These are phyloP conservation scores for Drosophila biarmipes DNA, from an alignment of 1,140 invertebrate species.

Conservation along the genomic window DNA sequence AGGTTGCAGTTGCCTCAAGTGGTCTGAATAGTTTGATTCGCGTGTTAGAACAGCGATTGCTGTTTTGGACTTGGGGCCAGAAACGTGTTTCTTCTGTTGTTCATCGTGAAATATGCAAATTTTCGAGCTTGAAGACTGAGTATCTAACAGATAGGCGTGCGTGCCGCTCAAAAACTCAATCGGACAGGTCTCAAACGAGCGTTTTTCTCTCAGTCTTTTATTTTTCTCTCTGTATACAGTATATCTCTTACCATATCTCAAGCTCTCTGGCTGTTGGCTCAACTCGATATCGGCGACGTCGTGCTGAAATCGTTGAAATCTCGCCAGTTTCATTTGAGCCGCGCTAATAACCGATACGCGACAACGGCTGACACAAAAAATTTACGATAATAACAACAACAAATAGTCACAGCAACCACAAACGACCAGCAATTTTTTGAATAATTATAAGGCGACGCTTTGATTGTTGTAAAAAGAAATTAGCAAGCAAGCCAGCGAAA, in stretches of 20 bases:
- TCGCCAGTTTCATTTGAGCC: slow-evolving; percentile 83
- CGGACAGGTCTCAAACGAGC: slow-evolving; percentile 26
- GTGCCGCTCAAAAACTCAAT: slow-evolving; percentile 73
- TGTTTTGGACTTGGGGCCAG: slow-evolving; percentile 38
- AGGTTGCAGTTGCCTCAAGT: slow-evolving; percentile 31
- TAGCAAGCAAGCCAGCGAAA: slow-evolving; percentile 41
- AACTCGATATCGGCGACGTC: slow-evolving; percentile 38
- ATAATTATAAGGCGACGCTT: slow-evolving; percentile 45
- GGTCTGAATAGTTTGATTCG: slow-evolving; percentile 30
- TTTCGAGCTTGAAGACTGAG: slow-evolving; percentile 52
- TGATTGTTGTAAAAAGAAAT: slow-evolving; percentile 55
- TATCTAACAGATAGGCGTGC: slow-evolving; percentile 65
- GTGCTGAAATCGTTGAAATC: slow-evolving; percentile 54
- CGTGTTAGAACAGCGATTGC: slow-evolving; percentile 60
- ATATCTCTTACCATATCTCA: slow-evolving; percentile 32
- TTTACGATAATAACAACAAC: slow-evolving; percentile 26
- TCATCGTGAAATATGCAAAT: slow-evolving; percentile 69
- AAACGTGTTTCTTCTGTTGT: slow-evolving; percentile 39
- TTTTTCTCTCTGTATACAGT: slow-evolving; percentile 15
- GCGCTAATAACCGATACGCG: slow-evolving; percentile 82
- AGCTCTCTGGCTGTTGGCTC: slow-evolving; percentile 19
- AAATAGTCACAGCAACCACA: slow-evolving; percentile 21
- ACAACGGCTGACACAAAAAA: slow-evolving; percentile 43
- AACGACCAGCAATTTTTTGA: slow-evolving; percentile 46
- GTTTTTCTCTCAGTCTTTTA: slow-evolving; percentile 26